phyloP scores from a whole-genome alignment of 2,888 invertebrate species.

The Micoletzkya japonica region DNA sequence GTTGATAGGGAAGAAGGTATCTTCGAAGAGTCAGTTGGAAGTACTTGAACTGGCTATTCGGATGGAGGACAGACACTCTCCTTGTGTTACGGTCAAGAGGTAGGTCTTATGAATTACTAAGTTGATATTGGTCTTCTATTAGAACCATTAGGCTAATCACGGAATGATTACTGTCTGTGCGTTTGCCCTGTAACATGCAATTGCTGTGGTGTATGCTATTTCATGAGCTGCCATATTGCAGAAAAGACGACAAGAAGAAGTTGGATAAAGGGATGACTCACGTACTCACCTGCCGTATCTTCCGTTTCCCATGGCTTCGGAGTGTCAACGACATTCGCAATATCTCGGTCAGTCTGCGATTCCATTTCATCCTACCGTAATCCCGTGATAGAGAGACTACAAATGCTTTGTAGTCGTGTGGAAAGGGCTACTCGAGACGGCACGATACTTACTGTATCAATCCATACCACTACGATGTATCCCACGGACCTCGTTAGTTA shows the following conservation, averaged over 20 bases:
- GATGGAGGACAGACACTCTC: not conserved
- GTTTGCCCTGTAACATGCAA: no score
- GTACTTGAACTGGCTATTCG: not conserved
- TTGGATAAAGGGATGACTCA: constrained; percentile 13
- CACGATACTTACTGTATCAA: constrained; percentile 10
- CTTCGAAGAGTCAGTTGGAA: not conserved
- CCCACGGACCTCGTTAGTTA: constrained; percentile 12
- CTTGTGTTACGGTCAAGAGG: constrained; percentile 1
- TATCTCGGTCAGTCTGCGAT: not conserved
- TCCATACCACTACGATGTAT: constrained; percentile 14
- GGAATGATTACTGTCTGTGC: no score
- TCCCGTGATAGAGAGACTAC: not conserved
- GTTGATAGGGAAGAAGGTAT: not conserved
- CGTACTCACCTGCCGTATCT: constrained; percentile 11
- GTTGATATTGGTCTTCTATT: not conserved
- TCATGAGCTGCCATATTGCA: not conserved
- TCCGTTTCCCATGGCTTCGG: constrained; percentile 16
- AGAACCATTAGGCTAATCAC: no score
- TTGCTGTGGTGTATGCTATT: no score
- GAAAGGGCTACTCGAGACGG: not conserved
- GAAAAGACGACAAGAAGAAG: not conserved
- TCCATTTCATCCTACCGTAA: not conserved
- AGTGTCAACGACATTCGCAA: constrained; percentile 12
- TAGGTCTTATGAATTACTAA: not conserved
- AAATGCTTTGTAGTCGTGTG: constrained; percentile 1